phyloP scores from a whole-genome alignment of 2,888 invertebrate genomes.

The Pristionchus fissidentatus region DNA sequence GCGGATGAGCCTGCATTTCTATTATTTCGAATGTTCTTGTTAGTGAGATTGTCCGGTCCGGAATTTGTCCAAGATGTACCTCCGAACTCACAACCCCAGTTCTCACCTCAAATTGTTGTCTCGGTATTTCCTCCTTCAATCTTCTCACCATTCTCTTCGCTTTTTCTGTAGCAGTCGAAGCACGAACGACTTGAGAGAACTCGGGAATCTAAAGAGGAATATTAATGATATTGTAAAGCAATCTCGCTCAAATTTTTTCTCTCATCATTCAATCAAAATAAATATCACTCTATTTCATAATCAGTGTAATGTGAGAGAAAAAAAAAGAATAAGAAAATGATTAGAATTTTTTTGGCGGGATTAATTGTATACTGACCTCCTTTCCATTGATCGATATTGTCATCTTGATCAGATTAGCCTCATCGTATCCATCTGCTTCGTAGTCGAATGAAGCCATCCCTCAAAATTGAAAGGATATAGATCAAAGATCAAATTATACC shows the following conservation, averaged over 20 bases:
- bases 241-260: not conserved
- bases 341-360: not conserved
- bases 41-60: no score
- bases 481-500: slow-evolving; percentile 84
- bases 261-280: not conserved
- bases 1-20: no score
- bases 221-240: not conserved
- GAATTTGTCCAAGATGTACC: no score
- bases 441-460: slow-evolving; percentile 94
- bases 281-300: not conserved
- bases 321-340: not conserved
- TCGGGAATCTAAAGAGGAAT: slow-evolving; percentile 57
- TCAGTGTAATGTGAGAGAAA: not conserved
- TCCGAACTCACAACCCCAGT: not conserved
- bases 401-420: slow-evolving; percentile 86
- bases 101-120: slow-evolving; percentile 70
- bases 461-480: not conserved
- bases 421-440: slow-evolving; percentile 88
- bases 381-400: slow-evolving; percentile 84
- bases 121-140: slow-evolving; percentile 70
- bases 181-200: slow-evolving; percentile 70
- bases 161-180: slow-evolving; percentile 62
- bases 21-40: no score
- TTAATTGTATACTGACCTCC: slow-evolving; percentile 57
- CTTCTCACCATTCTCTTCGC: slow-evolving; percentile 67